Evolutionary conservation across 2,797 vertebrate genomes (phyloP).

Genomic region (Nothura maculosa): DNA sequence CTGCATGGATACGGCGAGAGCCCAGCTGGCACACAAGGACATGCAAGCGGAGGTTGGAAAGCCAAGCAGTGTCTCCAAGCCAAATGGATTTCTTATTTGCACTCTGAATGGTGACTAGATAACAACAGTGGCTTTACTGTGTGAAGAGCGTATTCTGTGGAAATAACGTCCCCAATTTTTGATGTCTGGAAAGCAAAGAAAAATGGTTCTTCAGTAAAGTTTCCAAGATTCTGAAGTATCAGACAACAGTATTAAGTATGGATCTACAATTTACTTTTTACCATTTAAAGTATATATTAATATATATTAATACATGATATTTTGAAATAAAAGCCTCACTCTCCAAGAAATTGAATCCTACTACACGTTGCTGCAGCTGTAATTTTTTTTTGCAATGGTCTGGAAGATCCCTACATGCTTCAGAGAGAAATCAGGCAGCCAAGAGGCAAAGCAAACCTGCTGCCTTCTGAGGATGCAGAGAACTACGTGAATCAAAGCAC

Average conservation of each 20-base stretch:
- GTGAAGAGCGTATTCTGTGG: slow-evolving; percentile 61
- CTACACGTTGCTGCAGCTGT: slow-evolving; percentile 77
- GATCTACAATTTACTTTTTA: slow-evolving; percentile 84
- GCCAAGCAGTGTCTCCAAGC: slow-evolving; percentile 87
- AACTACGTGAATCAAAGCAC: slow-evolving; percentile 48
- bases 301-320: slow-evolving; percentile 82
- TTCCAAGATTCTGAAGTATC: slow-evolving; percentile 64
- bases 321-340: slow-evolving; percentile 83
- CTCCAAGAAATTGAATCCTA: slow-evolving; percentile 79
- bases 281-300: slow-evolving; percentile 80
- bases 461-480: slow-evolving; percentile 65
- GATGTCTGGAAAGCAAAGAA: slow-evolving; percentile 69
- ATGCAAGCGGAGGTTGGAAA: slow-evolving; percentile 84
- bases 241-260: slow-evolving; percentile 68
- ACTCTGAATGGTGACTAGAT: slow-evolving; percentile 81
- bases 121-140: slow-evolving; percentile 78
- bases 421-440: slow-evolving; percentile 49
- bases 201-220: slow-evolving; percentile 68
- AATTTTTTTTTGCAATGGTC: slow-evolving; percentile 63
- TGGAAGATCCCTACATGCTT: slow-evolving; percentile 68
- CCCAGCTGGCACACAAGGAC: slow-evolving; percentile 76
- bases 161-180: slow-evolving; percentile 55
- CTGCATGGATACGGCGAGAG: slow-evolving; percentile 66
- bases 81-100: slow-evolving; percentile 93
- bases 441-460: slow-evolving; percentile 65